Evolutionary conservation across 2,888 invertebrate species (phyloP).

Genomic region (Deladenus siricidicola): DNA sequence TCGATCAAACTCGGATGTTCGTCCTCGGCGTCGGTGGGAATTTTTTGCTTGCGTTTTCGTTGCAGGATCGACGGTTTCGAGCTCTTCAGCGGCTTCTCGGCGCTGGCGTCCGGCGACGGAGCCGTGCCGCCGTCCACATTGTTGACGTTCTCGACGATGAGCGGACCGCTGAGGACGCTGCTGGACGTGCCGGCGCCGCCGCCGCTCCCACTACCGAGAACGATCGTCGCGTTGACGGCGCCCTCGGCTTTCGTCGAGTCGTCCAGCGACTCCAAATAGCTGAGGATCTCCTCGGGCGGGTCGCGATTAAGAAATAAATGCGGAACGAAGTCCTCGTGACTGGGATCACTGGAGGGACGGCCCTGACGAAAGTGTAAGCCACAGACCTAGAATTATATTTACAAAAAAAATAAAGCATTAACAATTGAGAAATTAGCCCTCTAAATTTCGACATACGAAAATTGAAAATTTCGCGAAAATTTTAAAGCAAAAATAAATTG

Average conservation of each 20-base stretch:
- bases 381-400: constrained; percentile 25
- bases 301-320: constrained; percentile 29
- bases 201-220: neutral
- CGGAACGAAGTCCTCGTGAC: constrained; percentile 32
- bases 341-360: constrained; percentile 27
- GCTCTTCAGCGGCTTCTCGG: neutral
- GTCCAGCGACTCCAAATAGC: constrained; percentile 27
- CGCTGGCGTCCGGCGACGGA: neutral
- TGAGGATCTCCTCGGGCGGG: constrained; percentile 26
- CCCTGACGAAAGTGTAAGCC: constrained; percentile 35
- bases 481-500: too few species aligned
- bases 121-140: neutral
- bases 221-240: neutral
- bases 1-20: neutral
- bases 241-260: constrained; percentile 11
- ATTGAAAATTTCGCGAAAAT: too few species aligned
- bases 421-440: too few species aligned
- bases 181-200: neutral
- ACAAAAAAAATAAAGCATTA: too few species aligned
- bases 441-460: neutral
- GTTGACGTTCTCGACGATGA: neutral
- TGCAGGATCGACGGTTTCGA: constrained; percentile 20
- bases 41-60: constrained; percentile 14
- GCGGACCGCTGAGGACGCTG: neutral
- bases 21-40: neutral